Evolutionary conservation across 2,888 invertebrate species (phyloP).

Genomic region (Lasioglossum villosulum): DNA sequence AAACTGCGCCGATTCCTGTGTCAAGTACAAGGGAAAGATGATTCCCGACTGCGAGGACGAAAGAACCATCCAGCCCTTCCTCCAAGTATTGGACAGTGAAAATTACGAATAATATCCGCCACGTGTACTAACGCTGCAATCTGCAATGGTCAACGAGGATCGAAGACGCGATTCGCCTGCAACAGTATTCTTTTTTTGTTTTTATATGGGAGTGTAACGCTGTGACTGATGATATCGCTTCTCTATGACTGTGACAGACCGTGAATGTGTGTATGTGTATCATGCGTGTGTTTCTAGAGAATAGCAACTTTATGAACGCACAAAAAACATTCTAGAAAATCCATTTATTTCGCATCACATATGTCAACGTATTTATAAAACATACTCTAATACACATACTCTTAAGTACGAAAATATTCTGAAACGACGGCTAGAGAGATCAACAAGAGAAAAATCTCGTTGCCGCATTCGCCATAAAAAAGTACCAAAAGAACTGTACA

Average conservation of each 20-base stretch:
- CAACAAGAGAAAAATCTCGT: slow-evolving; percentile 2
- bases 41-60: slow-evolving; percentile 95
- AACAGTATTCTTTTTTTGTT: slow-evolving; percentile 13
- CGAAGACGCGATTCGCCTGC: not conserved
- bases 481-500: not conserved
- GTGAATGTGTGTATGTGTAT: not conserved
- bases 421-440: not conserved
- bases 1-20: slow-evolving; percentile 93
- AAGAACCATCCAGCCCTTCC: slow-evolving; percentile 91
- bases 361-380: not conserved
- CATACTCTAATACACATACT: not conserved
- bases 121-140: slow-evolving; percentile 3
- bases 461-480: not conserved
- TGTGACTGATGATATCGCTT: not conserved
- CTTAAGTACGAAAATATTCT: not conserved
- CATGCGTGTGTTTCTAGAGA: not conserved
- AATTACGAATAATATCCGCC: slow-evolving; percentile 18
- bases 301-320: not conserved
- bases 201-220: not conserved
- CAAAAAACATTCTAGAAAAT: not conserved
- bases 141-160: slow-evolving; percentile 11
- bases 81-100: slow-evolving; percentile 85
- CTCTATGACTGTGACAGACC: not conserved
- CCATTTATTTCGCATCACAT: not conserved
- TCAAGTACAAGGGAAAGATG: slow-evolving; percentile 92